phyloP scores from a whole-genome alignment of 1,140 invertebrate species.

The Diuraphis noxia region DNA sequence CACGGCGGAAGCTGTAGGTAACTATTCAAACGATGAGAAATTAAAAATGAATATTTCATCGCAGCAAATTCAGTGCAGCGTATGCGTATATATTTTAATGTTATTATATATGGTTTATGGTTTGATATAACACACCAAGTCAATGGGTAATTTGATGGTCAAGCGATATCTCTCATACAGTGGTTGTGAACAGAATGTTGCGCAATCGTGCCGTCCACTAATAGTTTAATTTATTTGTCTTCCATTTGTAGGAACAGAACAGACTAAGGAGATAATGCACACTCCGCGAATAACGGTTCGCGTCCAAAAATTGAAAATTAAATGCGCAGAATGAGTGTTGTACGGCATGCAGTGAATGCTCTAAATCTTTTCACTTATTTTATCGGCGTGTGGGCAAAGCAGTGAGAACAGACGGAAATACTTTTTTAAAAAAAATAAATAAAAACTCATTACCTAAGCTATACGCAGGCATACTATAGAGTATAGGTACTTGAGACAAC shows the following conservation, averaged over 20 bases:
- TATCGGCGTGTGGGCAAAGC: neutral
- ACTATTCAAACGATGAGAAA: neutral
- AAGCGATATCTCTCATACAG: neutral
- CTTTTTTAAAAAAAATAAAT: neutral
- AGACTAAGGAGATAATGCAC: neutral
- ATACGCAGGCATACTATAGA: neutral
- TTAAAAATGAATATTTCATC: slow-evolving; percentile 1
- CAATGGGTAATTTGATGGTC: neutral
- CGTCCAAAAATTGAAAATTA: neutral
- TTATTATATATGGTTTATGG: neutral
- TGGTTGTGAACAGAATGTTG: neutral
- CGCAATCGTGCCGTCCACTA: neutral
- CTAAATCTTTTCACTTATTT: slow-evolving; percentile 10
- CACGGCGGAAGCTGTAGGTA: neutral
- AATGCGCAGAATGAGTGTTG: neutral
- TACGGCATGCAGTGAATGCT: neutral
- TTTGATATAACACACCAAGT: neutral
- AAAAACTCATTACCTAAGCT: slow-evolving; percentile 18
- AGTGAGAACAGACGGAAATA: neutral
- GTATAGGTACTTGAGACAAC: neutral
- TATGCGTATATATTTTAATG: neutral
- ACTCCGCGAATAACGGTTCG: neutral
- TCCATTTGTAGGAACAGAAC: neutral
- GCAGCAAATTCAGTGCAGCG: no score
- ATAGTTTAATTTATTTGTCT: neutral